Percentiles rank a stretch among this genome's conserved stretches.
phyloP scores from a whole-genome alignment of 2,888 invertebrate genomes.

The Sarcophaga variegata region DNA sequence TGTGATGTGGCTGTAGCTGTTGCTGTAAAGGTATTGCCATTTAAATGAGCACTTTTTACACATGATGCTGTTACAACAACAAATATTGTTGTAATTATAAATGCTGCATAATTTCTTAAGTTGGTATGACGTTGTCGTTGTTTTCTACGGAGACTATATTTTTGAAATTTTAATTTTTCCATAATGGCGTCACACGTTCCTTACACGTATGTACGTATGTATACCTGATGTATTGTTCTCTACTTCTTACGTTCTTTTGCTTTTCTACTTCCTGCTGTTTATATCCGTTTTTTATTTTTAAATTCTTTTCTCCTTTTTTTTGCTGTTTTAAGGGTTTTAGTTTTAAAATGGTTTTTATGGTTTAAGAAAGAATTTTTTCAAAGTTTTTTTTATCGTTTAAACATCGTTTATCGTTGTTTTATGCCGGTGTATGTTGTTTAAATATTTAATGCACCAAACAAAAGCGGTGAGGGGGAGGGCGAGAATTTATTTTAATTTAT shows the following conservation, averaged over 20 bases:
- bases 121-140: constrained; percentile 63
- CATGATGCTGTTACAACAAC: constrained; percentile 77
- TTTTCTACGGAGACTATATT: constrained; percentile 64
- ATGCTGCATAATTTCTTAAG: constrained; percentile 75
- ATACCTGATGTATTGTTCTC: not conserved
- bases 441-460: not conserved
- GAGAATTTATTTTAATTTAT: not conserved
- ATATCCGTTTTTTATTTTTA: constrained; percentile 6
- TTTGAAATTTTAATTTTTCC: constrained; percentile 69
- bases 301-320: constrained; percentile 1
- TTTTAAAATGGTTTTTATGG: constrained; percentile 1
- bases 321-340: constrained; percentile 1
- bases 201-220: not conserved
- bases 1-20: constrained; percentile 39
- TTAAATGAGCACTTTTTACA: constrained; percentile 77
- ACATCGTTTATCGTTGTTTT: constrained; percentile 1
- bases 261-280: not conserved
- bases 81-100: constrained; percentile 75
- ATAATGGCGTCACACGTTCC: constrained; percentile 34
- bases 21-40: constrained; percentile 69
- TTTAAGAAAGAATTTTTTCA: not conserved
- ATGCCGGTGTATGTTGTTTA: not conserved
- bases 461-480: too few relatives aligned
- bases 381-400: not conserved
- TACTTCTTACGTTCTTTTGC: not conserved